Percentiles rank a stretch among this genome's conserved stretches.
Evolutionary conservation across 2,797 vertebrate species (phyloP).

Genomic region (Poliocrania exsul): DNA sequence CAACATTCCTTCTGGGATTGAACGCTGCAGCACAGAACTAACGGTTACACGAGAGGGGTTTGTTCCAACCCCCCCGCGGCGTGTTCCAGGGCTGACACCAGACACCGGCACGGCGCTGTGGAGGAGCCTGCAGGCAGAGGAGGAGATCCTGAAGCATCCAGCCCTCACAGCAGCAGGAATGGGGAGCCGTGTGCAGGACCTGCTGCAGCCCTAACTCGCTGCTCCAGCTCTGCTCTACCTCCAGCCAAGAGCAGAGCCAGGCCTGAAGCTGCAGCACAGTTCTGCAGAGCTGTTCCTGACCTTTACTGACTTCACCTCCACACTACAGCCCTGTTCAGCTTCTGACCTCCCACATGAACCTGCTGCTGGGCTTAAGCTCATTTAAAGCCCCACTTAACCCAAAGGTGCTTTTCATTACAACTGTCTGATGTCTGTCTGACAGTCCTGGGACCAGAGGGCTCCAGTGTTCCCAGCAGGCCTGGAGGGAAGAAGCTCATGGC

Average conservation of each 20-base stretch:
- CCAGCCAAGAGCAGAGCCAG: neutral
- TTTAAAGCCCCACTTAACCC: neutral
- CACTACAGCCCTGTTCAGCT: neutral
- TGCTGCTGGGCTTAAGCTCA: neutral
- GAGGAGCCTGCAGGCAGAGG: neutral
- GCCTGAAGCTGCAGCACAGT: neutral
- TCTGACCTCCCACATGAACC: neutral
- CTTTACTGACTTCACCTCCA: neutral
- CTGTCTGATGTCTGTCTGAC: neutral
- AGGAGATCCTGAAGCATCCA: neutral
- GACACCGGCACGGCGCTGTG: rapidly evolving
- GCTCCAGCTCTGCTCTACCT: neutral
- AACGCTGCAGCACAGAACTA: neutral
- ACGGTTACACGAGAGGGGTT: slow-evolving; percentile 7
- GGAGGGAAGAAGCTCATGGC: neutral
- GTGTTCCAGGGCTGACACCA: neutral
- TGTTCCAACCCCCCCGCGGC: neutral
- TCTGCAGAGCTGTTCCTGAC: neutral
- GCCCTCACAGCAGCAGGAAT: neutral
- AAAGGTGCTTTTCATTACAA: neutral
- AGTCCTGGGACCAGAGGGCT: neutral
- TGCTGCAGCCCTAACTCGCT: rapidly evolving
- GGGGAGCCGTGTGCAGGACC: rapidly evolving
- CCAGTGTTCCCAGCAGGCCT: neutral
- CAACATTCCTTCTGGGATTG: neutral